phyloP scores from a whole-genome alignment of 1,140 invertebrate species.

The Bombus confusus region DNA sequence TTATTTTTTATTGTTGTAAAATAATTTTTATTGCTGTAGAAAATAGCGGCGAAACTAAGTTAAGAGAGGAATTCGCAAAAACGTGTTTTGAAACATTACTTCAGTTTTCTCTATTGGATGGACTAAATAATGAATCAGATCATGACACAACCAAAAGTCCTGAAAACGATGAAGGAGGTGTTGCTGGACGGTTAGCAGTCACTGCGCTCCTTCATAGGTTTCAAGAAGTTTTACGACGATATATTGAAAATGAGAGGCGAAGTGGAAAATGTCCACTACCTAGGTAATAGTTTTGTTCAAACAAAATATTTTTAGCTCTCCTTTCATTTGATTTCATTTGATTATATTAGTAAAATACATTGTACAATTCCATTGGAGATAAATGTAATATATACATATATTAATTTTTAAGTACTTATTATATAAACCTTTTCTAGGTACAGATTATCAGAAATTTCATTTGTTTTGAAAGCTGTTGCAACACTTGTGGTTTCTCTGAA shows the following conservation, averaged over 20 bases:
- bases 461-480: conserved; percentile 97
- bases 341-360: neutral
- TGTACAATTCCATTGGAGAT: neutral
- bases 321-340: neutral
- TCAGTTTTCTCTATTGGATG: conserved; percentile 93
- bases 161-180: conserved; percentile 82
- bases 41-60: conserved; percentile 88
- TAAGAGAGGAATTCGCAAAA: conserved; percentile 97
- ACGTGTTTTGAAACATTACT: conserved; percentile 98
- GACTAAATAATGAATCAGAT: conserved; percentile 83
- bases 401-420: conserved; percentile 66
- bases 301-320: neutral
- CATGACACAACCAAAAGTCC: conserved; percentile 76
- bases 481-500: conserved; percentile 96
- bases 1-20: conserved; percentile 82
- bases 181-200: conserved; percentile 93
- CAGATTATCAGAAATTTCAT: conserved; percentile 96
- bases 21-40: conserved; percentile 82
- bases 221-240: conserved; percentile 95
- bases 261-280: conserved; percentile 95
- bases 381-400: conserved; percentile 10
- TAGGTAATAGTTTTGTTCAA: conserved; percentile 84
- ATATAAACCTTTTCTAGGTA: conserved; percentile 86
- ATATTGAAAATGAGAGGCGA: conserved; percentile 93
- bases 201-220: conserved; percentile 95